Percentiles rank a stretch among this genome's conserved stretches.
These are phyloP conservation scores for Molanna angustata DNA, from an alignment of 2,888 invertebrate species.

Conservation along the genomic window DNA sequence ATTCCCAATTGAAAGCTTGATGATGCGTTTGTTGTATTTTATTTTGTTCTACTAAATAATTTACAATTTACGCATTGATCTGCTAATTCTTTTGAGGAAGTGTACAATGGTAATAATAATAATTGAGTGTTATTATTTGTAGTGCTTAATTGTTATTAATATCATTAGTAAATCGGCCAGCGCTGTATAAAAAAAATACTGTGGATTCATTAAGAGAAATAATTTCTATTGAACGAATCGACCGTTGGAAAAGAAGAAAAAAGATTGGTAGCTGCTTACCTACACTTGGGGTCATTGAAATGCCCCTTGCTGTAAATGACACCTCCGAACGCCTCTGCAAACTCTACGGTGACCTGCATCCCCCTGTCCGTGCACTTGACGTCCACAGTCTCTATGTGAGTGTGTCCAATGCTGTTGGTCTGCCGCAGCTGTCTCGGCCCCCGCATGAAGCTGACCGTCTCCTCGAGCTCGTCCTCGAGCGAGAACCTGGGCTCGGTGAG, in stretches of 20 bases:
- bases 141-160: too few species aligned
- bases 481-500: conserved; percentile 45
- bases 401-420: conserved; percentile 35
- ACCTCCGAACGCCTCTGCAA: conserved; percentile 62
- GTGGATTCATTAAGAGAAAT: too few species aligned
- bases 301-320: conserved; percentile 70
- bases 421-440: conserved; percentile 40
- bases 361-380: conserved; percentile 59
- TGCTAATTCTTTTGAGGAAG: too few species aligned
- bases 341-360: conserved; percentile 63
- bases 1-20: too few species aligned
- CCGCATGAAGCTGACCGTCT: conserved; percentile 48
- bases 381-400: conserved; percentile 58
- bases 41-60: too few species aligned
- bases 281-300: conserved; percentile 64
- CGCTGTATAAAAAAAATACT: too few species aligned
- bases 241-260: neutral
- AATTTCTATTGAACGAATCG: too few species aligned
- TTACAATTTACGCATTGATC: too few species aligned
- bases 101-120: too few species aligned
- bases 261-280: conserved; percentile 58
- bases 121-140: too few species aligned
- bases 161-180: too few species aligned
- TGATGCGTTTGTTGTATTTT: too few species aligned
- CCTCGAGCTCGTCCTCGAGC: conserved; percentile 44